A percentile compares a stretch with the other conserved stretches of the same genome.
Conservation (phyloP, 2,113 vertebrate species). For the Oceanites oceanicus region DNA sequence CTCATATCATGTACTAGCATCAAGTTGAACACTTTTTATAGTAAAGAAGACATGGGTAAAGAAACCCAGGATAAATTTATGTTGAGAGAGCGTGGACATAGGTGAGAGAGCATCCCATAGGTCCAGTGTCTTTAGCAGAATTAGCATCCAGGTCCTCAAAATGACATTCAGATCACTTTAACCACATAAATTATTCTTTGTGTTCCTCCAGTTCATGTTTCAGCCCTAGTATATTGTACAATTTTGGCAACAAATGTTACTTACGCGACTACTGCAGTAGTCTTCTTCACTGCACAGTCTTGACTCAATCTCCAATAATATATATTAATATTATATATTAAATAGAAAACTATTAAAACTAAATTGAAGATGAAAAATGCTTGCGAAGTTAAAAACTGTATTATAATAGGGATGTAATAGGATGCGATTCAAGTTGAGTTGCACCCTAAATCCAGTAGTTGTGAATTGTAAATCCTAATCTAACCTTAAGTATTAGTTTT, state of each 20-base stretch:
- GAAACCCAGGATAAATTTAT: no score
- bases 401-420: neutral
- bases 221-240: neutral
- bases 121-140: neutral
- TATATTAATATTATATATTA: neutral
- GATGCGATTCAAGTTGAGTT: neutral
- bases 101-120: neutral
- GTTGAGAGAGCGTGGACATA: neutral
- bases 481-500: neutral
- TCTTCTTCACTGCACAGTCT: neutral
- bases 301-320: neutral
- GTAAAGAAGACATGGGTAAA: neutral
- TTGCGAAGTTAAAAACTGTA: neutral
- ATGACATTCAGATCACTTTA: neutral
- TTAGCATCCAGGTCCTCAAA: neutral
- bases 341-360: neutral
- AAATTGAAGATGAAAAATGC: neutral
- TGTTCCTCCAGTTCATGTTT: neutral
- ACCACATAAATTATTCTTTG: rapidly evolving
- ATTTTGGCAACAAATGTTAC: neutral
- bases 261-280: no score
- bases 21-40: neutral
- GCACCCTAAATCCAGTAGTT: neutral
- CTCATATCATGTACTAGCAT: rapidly evolving
- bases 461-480: neutral